These are phyloP conservation scores for Okapia johnstoni DNA, from an alignment of 2,113 vertebrate genomes.

Conservation along the genomic window DNA sequence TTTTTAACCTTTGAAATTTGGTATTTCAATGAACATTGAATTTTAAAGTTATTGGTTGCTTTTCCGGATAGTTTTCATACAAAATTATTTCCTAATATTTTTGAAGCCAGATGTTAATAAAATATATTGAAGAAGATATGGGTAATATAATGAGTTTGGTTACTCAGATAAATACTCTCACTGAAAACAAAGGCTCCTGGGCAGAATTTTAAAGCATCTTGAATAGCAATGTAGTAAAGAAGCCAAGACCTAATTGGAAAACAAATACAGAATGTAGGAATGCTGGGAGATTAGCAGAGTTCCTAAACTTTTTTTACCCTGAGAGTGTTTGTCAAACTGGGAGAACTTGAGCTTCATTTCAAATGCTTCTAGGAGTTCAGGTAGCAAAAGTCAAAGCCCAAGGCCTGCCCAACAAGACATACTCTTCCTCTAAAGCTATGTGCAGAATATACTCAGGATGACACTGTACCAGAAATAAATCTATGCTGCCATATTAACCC, in stretches of 20 bases:
- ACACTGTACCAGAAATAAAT: not conserved
- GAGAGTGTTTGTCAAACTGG: not conserved
- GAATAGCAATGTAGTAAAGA: not conserved
- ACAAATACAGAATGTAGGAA: not conserved
- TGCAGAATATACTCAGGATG: not conserved
- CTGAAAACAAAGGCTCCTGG: not conserved
- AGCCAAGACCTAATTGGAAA: not conserved
- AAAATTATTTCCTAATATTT: not conserved
- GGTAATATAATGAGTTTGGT: not conserved
- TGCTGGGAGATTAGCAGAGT: not conserved
- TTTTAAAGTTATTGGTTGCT: constrained; percentile 11
- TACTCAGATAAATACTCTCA: not conserved
- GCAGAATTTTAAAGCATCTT: not conserved
- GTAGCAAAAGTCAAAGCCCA: not conserved
- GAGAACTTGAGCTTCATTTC: not conserved
- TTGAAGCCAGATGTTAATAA: not conserved
- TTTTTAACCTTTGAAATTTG: constrained; percentile 16
- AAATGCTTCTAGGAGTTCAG: not conserved
- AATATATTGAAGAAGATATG: not conserved
- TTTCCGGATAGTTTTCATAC: not conserved
- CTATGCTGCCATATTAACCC: not conserved
- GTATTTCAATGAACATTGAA: not conserved
- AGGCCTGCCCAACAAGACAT: not conserved
- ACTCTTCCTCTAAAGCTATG: not conserved
- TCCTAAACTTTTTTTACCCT: not conserved